phyloP scores from a whole-genome alignment of 2,797 vertebrate genomes.

The Xiphophorus birchmanni region DNA sequence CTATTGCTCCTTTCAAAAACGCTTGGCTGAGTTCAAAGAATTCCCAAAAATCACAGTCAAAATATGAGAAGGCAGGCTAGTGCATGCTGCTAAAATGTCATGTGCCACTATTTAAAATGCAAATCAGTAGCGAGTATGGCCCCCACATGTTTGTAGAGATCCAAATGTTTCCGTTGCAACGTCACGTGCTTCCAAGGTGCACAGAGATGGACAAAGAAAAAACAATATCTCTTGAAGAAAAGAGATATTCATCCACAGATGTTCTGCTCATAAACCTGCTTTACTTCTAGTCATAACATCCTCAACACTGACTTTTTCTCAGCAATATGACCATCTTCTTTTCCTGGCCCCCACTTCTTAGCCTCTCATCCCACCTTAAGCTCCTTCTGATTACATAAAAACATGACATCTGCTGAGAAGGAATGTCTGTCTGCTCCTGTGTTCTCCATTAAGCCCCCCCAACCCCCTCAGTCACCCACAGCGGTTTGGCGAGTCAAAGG shows the following conservation, averaged over 20 bases:
- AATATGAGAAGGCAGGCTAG: background rate
- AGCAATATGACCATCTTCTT: slow-evolving; percentile 47
- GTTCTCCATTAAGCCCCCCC: slow-evolving; percentile 68
- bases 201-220: background rate
- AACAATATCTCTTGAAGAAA: background rate
- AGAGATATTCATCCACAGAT: slow-evolving; percentile 61
- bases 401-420: slow-evolving; percentile 76
- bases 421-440: slow-evolving; percentile 76
- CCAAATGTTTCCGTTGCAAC: background rate
- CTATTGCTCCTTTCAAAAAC: background rate
- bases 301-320: slow-evolving; percentile 69
- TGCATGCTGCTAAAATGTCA: background rate
- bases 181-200: background rate
- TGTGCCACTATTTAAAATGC: slow-evolving; percentile 1
- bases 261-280: slow-evolving; percentile 76
- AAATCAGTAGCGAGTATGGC: background rate
- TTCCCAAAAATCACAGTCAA: background rate
- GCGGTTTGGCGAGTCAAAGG: slow-evolving; percentile 51
- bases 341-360: slow-evolving; percentile 18
- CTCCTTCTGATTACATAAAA: slow-evolving; percentile 77
- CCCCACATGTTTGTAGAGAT: background rate
- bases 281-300: slow-evolving; percentile 76
- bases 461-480: slow-evolving; percentile 27
- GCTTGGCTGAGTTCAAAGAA: background rate
- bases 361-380: slow-evolving; percentile 46